These are phyloP conservation scores for Drosophila ananassae DNA, from an alignment of 1,140 invertebrate genomes.

Conservation along the genomic window DNA sequence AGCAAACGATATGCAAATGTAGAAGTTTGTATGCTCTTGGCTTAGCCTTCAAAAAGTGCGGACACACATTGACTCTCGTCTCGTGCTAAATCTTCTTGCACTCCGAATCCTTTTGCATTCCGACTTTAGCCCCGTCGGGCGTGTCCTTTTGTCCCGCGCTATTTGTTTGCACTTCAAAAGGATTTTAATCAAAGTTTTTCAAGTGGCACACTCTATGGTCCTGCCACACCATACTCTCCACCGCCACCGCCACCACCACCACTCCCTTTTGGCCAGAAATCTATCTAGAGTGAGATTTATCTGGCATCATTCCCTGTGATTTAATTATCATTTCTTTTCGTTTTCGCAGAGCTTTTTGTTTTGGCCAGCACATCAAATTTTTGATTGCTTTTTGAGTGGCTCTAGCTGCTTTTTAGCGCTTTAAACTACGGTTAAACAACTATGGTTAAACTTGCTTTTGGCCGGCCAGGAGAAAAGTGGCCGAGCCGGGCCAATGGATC, in stretches of 20 bases:
- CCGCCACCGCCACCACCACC: no score
- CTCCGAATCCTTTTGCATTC: background rate
- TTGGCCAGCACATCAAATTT: slow-evolving; percentile 44
- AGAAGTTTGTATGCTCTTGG: slow-evolving; percentile 40
- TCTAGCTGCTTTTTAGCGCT: slow-evolving; percentile 12
- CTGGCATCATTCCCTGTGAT: slow-evolving; percentile 65
- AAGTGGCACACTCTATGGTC: slow-evolving; percentile 59
- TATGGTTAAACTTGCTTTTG: background rate
- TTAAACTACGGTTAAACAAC: slow-evolving; percentile 1
- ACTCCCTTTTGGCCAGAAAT: slow-evolving; percentile 13
- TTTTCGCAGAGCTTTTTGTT: slow-evolving; percentile 11
- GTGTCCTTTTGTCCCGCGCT: slow-evolving; percentile 67
- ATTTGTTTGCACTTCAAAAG: slow-evolving; percentile 81
- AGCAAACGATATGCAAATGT: slow-evolving; percentile 48
- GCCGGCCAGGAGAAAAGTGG: background rate
- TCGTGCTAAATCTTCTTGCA: slow-evolving; percentile 11
- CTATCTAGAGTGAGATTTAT: slow-evolving; percentile 54
- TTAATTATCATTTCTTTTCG: slow-evolving; percentile 63
- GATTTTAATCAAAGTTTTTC: slow-evolving; percentile 80
- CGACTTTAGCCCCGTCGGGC: slow-evolving; percentile 1
- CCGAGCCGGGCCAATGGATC: background rate
- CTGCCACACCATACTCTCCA: background rate
- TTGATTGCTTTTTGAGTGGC: slow-evolving; percentile 50
- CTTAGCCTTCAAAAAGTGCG: slow-evolving; percentile 69
- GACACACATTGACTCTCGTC: slow-evolving; percentile 58